Base-by-base conservation (phyloP, 2,797 vertebrate species). In the Arremon brunneinucha region DNA sequence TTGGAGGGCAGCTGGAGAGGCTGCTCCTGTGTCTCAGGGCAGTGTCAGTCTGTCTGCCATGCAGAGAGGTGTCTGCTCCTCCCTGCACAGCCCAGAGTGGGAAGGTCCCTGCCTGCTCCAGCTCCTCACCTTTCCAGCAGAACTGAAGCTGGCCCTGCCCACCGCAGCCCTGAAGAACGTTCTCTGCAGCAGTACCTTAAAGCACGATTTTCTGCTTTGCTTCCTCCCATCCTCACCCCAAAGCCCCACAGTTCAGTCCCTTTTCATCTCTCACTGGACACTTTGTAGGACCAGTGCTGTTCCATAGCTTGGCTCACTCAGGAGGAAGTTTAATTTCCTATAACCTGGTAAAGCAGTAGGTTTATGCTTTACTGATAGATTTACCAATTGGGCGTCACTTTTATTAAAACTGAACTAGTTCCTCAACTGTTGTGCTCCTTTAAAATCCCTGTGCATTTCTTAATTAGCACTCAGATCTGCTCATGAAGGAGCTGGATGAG, bases 231-330 rank as follows among this genome's bases (percentile, higher is more conserved):
- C 78, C 35, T 68, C 41, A 5, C 5, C 44, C 34, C 6, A 11
- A 49, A 85, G 39, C 21, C 24, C 8, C 30, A 27, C 34, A 39
- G 59, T 50, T 30, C n/a, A n/a, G n/a, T 23, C 44, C 71, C 53
- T 43, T 44, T 41, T 72, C 37, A 27, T 20, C 39, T 46, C 70
- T 50, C 35, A 6, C 32, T 10, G 65, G 34, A 60, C 34, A 1
- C 53, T 53, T 27, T 18, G 4, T 5, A 30, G 78, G 56, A 39
- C 32, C 12, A 9, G 18, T 32, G 53, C 7, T 88, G 39, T 35
- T 88, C 62, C 62, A 23, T 0, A 62, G 53, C 30, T 35, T 34
- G 47, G 37, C 44, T 75, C 0, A 0, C 2, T 26, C 22, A 11
- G 77, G 35, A 84, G 32, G 41, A 55, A 43, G 20, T 26, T 83